Evolutionary conservation across 2,888 invertebrate genomes (phyloP), one percentile per base, ranked within the genome.

Genomic region (Aplocera efformata): DNA sequence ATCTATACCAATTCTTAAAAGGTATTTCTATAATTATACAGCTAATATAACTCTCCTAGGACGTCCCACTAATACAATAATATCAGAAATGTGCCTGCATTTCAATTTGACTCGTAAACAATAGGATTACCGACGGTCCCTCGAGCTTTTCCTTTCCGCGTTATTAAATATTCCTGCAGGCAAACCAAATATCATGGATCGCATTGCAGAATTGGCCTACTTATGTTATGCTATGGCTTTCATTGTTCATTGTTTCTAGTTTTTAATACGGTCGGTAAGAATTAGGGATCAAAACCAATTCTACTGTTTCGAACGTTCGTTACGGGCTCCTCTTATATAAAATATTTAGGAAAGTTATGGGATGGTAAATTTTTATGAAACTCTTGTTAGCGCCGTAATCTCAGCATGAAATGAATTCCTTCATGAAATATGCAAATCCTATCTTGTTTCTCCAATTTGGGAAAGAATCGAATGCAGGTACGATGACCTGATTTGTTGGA

Each of bases 401-500:
- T 61, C 57, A 53, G 60, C 55, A 68, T 62, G 66, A 69, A 69
- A 69, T 64, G 70, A 71, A 78, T 68, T 65, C 65, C 52, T 62
- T 45, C 66, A 68, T 80, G 63, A 79, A 83, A 78, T 74, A 81
- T 85, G 72, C 68, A 80, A 72, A 71, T 68, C 56, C 64, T 61
- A 67, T 67, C 61, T 60, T 60, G 61, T 53, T 67, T 71, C 73
- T 63, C 63, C 56, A 61, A 67, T 72, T 58, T 61, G 54, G 64
- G 60, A 67, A 65, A 67, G 72, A 75, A 73, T 70, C 58, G 64
- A 71, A 73, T 78, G 79, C 75, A 79, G 74, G 79, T 76, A 79
- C 79, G 75, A 83, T 82, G 82, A 81, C 82, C 82, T 80, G 82
- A 62, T 79, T 82, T 62, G 75, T 68, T 62, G 67, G 69, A 79